These are phyloP conservation scores for Strigops habroptila DNA, from an alignment of 2,113 vertebrate genomes.

Conservation along the genomic window DNA sequence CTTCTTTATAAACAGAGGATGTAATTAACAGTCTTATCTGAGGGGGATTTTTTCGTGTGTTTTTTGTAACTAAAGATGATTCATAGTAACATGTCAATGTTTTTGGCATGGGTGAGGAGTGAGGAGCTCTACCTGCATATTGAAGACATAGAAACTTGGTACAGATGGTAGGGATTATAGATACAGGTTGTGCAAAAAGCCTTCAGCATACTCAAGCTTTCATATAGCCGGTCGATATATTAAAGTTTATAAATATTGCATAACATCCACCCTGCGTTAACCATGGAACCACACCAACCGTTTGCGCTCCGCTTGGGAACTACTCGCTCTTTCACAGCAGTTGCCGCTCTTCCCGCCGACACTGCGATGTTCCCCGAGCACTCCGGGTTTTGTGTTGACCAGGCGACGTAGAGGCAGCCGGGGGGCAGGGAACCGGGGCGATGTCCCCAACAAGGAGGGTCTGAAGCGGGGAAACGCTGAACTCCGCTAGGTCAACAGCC, in stretches of 20 bases:
- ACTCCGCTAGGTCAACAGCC: neutral
- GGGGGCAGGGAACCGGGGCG: neutral
- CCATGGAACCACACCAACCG: neutral
- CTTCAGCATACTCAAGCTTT: neutral
- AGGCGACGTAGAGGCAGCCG: fast-evolving
- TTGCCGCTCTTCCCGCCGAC: neutral
- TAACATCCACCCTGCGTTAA: neutral
- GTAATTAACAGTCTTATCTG: neutral
- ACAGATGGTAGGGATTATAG: neutral
- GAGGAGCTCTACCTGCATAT: neutral
- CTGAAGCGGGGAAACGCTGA: neutral
- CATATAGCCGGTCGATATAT: neutral
- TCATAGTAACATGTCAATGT: fast-evolving
- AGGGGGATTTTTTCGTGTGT: neutral
- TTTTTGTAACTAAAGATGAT: neutral
- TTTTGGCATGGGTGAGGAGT: neutral
- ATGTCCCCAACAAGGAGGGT: neutral
- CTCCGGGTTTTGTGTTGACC: neutral
- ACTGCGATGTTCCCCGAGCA: neutral
- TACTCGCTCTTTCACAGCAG: fast-evolving
- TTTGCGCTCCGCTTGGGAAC: fast-evolving
- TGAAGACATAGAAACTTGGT: neutral
- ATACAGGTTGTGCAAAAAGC: neutral
- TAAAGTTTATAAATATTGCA: neutral
- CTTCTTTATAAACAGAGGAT: neutral